These are phyloP conservation scores for Scomber scombrus DNA, from an alignment of 2,113 vertebrate species.

Conservation along the genomic window DNA sequence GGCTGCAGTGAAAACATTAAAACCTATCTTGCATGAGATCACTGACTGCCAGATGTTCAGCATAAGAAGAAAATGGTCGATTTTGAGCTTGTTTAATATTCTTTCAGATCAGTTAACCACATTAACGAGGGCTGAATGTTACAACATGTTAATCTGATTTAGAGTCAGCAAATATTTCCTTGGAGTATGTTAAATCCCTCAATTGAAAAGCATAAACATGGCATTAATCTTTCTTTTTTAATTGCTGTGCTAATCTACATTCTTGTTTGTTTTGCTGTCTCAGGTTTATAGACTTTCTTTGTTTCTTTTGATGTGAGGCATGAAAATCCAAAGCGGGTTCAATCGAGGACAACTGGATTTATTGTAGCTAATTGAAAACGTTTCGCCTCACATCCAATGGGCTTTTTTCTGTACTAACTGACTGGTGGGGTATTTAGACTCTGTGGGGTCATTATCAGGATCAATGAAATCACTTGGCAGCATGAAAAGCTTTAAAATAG, in stretches of 20 bases:
- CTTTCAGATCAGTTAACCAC: constrained; percentile 26
- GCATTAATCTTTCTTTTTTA: constrained; percentile 26
- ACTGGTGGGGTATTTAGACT: too few relatives aligned
- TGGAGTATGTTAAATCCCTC: constrained; percentile 45
- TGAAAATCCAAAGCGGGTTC: too few relatives aligned
- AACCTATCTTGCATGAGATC: background rate
- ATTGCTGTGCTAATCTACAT: background rate
- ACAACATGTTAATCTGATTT: constrained; percentile 61
- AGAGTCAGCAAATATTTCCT: constrained; percentile 49
- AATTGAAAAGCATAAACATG: constrained; percentile 13
- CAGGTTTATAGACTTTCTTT: constrained; percentile 37
- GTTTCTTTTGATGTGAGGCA: constrained; percentile 53
- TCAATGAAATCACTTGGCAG: too few relatives aligned
- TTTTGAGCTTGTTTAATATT: constrained; percentile 31
- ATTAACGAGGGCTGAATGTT: constrained; percentile 43
- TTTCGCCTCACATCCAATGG: too few relatives aligned
- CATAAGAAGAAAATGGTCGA: constrained; percentile 19
- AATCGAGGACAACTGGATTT: too few relatives aligned
- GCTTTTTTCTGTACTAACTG: too few relatives aligned
- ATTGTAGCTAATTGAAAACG: too few relatives aligned
- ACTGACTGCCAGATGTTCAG: background rate
- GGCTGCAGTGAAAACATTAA: background rate
- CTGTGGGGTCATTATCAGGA: too few relatives aligned
- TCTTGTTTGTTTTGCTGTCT: constrained; percentile 54
- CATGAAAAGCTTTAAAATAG: constrained; percentile 1